These are phyloP conservation scores for Poicephalus gulielmi DNA, from an alignment of 2,113 vertebrate species.

Conservation along the genomic window DNA sequence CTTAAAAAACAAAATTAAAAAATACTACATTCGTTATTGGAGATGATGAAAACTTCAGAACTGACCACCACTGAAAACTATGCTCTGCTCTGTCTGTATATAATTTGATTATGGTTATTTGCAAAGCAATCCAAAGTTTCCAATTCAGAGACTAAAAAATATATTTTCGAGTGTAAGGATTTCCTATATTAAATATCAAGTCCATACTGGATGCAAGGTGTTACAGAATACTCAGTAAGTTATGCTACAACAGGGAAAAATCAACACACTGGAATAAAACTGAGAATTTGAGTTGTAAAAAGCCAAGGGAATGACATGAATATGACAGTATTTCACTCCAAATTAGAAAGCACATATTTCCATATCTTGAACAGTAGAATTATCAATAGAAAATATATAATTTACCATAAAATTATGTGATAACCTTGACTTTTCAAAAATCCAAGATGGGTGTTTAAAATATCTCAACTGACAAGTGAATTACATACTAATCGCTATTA, in stretches of 20 bases:
- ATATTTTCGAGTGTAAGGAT: background rate
- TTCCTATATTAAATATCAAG: background rate
- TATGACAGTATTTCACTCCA: background rate
- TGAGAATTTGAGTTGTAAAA: background rate
- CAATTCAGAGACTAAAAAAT: background rate
- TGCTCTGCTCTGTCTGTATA: background rate
- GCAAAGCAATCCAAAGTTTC: background rate
- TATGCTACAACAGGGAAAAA: background rate
- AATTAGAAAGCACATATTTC: background rate
- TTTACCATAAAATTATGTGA: background rate
- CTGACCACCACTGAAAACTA: background rate
- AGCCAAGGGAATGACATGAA: background rate
- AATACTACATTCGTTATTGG: background rate
- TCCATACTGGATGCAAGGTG: background rate
- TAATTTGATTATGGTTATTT: background rate
- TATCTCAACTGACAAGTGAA: background rate
- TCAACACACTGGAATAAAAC: background rate
- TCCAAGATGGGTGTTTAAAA: background rate
- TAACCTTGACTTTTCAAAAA: background rate
- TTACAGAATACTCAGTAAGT: background rate
- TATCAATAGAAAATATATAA: background rate
- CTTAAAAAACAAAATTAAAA: background rate
- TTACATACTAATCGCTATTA: background rate
- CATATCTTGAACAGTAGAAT: background rate
- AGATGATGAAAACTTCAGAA: background rate